phyloP scores from a whole-genome alignment of 2,888 invertebrate species.

The Caenorhabditis sinica region DNA sequence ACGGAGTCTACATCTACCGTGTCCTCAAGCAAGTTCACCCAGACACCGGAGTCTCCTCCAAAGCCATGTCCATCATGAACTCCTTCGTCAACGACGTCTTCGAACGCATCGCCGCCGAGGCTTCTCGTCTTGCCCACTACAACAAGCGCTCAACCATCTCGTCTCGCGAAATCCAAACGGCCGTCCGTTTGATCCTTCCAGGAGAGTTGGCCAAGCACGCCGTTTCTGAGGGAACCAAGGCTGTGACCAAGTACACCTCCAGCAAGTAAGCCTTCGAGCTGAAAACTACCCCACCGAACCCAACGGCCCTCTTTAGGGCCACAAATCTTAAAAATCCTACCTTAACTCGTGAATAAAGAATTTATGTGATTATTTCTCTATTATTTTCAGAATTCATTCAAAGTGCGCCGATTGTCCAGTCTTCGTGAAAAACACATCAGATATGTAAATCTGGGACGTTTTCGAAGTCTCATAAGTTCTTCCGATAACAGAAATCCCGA shows the following conservation, averaged over 20 bases:
- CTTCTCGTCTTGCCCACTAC: conserved; percentile 87
- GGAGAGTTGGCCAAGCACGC: conserved; percentile 71
- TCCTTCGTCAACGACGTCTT: conserved; percentile 90
- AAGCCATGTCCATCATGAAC: too few species aligned
- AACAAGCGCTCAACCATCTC: conserved; percentile 88
- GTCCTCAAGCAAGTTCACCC: too few species aligned
- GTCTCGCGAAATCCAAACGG: conserved; percentile 88
- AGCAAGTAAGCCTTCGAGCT: conserved; percentile 57
- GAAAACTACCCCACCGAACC: conserved; percentile 66
- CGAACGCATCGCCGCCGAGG: conserved; percentile 87
- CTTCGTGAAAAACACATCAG: too few species aligned
- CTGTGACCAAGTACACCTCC: conserved; percentile 69
- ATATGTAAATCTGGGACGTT: too few species aligned
- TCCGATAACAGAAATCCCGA: too few species aligned
- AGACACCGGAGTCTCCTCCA: too few species aligned
- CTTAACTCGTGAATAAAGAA: conserved; percentile 3
- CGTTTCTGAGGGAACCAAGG: conserved; percentile 70
- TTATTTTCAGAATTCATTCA: too few species aligned
- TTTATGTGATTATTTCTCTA: too few species aligned
- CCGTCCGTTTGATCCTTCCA: conserved; percentile 71
- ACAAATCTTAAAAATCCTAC: conserved; percentile 53
- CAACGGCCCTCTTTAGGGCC: conserved; percentile 81
- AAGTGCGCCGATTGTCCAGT: too few species aligned
- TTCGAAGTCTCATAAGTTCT: too few species aligned
- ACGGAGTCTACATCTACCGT: too few species aligned